Evolutionary conservation across 1,140 invertebrate species (phyloP), one percentile per base, ranked within the genome.

Genomic region (Cherax destructor): DNA sequence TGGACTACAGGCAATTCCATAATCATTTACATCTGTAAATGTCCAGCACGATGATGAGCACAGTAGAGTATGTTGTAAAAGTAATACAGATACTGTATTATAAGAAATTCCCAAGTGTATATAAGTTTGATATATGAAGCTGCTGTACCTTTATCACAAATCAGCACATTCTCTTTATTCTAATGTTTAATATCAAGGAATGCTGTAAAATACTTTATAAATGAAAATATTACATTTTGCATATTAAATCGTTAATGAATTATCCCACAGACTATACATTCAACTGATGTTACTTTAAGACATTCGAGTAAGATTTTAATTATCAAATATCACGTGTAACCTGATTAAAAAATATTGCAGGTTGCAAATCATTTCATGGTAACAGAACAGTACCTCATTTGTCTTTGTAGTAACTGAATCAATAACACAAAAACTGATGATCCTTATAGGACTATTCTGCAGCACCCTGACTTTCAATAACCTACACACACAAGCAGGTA

Each of bases 21-120:
- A 56, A 69, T 83, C 24, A 69, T 83, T 83, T 21, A 74, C 24
- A 74, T 30, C 47, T 65, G n/a, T 59, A 16, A 24, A 9, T 49
- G 10, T 69, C 61, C 81, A 83, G 69, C 61, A 83, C 81, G 69
- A 65, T 56, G n/a, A 69, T 56, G 56, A 83, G 69, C 69, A 74
- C 69, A 74, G 21, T 65, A 47, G 24, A 74, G 21, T 65, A 47
- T 83, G 52, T 69, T 83, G 47, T 61, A 83, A 9, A 30, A 30
- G 69, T 74, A 74, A 74, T 74, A 74, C 30, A 74, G 24, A 21
- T 74, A 74, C 11, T 74, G 30, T 30, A 74, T 30, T 30, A 11
- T 74, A 74, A 30, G 69, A 30, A 9, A 74, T 74, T 21, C n/a
- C 69, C 24, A 74, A 74, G 69, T 74, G 69, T 74, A 30, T 30